Evolutionary conservation across 2,888 invertebrate genomes (phyloP).

Genomic region (Sinopyrophorus schimmeli): DNA sequence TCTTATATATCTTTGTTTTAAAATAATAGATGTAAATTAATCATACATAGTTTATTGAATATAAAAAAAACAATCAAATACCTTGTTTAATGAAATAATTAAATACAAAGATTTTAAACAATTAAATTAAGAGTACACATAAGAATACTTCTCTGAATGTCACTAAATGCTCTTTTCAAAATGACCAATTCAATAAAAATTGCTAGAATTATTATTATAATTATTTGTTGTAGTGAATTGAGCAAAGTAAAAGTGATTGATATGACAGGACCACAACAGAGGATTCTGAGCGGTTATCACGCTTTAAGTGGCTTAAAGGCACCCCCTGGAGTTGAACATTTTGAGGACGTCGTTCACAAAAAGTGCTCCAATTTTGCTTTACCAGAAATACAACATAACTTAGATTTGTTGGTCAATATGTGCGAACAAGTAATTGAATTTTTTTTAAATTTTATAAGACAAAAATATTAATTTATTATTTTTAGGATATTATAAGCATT

Average conservation of each 20-base stretch:
- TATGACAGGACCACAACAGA: conserved; percentile 95
- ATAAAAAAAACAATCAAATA: conserved; percentile 1
- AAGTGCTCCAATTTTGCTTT: conserved; percentile 72
- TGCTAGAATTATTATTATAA: background rate
- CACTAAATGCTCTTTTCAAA: no score
- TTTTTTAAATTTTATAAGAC: background rate
- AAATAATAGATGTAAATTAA: no score
- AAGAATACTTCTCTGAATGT: no score
- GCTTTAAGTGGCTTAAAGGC: conserved; percentile 74
- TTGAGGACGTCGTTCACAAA: conserved; percentile 65
- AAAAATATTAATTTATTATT: background rate
- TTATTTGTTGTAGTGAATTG: conserved; percentile 59
- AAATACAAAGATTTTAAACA: no score
- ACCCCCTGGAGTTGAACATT: conserved; percentile 63
- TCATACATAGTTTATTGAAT: no score
- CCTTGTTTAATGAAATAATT: background rate
- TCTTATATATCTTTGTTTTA: no score
- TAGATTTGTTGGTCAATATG: conserved; percentile 87
- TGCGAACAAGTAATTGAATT: conserved; percentile 75
- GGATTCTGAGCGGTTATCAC: conserved; percentile 91
- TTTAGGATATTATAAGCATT: conserved; percentile 81
- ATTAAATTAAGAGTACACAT: no score
- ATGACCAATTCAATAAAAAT: no score
- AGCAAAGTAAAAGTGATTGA: conserved; percentile 96
- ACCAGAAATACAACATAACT: conserved; percentile 91